Evolutionary conservation across 1,140 invertebrate species (phyloP), one percentile per base, ranked within the genome.

Genomic region (Philotrypesis tridentata): DNA sequence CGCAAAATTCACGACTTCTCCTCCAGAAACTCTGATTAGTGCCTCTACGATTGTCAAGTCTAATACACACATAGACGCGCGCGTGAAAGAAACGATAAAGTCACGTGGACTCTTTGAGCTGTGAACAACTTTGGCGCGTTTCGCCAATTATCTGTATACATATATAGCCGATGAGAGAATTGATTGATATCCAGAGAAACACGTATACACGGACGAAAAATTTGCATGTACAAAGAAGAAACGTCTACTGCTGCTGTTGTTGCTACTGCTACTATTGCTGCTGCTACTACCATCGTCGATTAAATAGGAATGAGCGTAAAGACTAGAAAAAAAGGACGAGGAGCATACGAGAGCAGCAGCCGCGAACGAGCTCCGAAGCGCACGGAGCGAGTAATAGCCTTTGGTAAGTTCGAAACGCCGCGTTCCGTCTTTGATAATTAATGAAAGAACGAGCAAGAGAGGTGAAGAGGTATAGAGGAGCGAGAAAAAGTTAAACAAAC

Each of bases 11-110:
- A 88, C 87, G 88, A 90, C 86, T 84, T 87, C 85, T 88, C 88
- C 86, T 87, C 86, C 55, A 31, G 21, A 88, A 88, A 90, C 87
- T 89, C 87, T 89, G 89, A 92, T 87, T 90, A 92, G 90, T 91
- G 90, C 89, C 90, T 91, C 90, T 88, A 89, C 60, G 31, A 65
- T 55, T 31, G 14, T n/a, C 23, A 55, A 48, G 29, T 25, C 78
- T 27, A 27, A 25, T 33, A 63, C 9, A 72, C 29, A 73, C 40
- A 31, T 11, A n/a, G n/a, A 33, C 40, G 65, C 40, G 72, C 31
- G 31, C n/a, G 29, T 6, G 29, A 71, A 65, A 29, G 12, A 14
- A 65, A 65, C 3, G 27, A 14, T 25, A 14, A 55, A 55, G 48
- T 55, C 48, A 21, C 67, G 33, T 9, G 67, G 67, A 65, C 67